A percentile compares a stretch with the other conserved stretches of the same genome.
Conservation (phyloP, 1,140 invertebrate species). For the Parasteatoda tepidariorum region DNA sequence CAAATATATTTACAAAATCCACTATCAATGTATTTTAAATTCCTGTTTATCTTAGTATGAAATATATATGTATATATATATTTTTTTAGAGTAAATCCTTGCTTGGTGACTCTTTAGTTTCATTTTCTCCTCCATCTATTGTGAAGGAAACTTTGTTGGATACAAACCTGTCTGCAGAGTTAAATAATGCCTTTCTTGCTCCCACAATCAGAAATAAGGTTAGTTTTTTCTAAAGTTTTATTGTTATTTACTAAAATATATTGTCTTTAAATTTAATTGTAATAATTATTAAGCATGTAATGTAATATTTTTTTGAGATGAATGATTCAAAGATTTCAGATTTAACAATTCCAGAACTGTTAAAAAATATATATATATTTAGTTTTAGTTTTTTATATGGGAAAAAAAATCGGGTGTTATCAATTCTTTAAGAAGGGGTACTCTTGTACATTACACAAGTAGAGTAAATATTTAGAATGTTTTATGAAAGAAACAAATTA, state of each 20-base stretch:
- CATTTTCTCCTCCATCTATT: slow-evolving; percentile 88
- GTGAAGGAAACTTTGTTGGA: slow-evolving; percentile 73
- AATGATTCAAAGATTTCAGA: not conserved
- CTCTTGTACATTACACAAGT: too few relatives aligned
- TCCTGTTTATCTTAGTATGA: too few relatives aligned
- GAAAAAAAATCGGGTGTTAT: too few relatives aligned
- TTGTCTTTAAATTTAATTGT: not conserved
- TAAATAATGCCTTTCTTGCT: slow-evolving; percentile 66
- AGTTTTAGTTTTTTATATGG: not conserved
- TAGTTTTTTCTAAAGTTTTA: not conserved
- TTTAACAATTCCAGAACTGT: too few relatives aligned
- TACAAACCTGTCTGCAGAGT: slow-evolving; percentile 65
- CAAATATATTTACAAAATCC: too few relatives aligned
- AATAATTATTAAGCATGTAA: not conserved
- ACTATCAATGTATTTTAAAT: too few relatives aligned
- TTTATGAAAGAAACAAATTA: too few relatives aligned
- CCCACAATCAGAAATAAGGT: slow-evolving; percentile 57
- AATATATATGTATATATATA: too few relatives aligned
- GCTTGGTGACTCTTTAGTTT: slow-evolving; percentile 79
- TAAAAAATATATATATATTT: not conserved
- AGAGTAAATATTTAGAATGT: too few relatives aligned
- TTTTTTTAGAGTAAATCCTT: slow-evolving; percentile 84
- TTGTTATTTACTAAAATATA: not conserved
- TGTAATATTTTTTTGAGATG: not conserved
- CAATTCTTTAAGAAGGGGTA: too few relatives aligned